Conservation (phyloP, 2,888 invertebrate genomes). For the Germaria angustata region DNA sequence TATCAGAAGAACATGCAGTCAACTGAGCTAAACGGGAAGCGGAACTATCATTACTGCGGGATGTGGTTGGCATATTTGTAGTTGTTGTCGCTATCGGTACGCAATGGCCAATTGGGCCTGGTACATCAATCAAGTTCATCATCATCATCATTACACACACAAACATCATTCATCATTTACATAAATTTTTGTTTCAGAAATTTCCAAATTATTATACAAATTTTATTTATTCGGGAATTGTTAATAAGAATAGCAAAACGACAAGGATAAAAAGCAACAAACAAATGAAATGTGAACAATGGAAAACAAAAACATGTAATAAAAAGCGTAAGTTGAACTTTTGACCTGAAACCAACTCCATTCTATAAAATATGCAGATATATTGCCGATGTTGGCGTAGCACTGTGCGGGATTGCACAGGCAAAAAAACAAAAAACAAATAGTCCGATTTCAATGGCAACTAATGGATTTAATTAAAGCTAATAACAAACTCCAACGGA, state of each 20-base stretch:
- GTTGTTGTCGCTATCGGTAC: conserved; percentile 73
- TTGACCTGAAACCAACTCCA: no score
- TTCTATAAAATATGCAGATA: no score
- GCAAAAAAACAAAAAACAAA: no score
- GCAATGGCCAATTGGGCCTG: conserved; percentile 80
- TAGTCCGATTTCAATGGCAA: no score
- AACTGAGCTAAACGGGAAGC: conserved; percentile 76
- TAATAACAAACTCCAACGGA: no score
- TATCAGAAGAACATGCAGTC: conserved; percentile 80
- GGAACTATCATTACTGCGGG: conserved; percentile 63
- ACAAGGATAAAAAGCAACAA: conserved; percentile 26
- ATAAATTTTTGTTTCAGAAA: conserved; percentile 12
- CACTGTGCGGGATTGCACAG: no score
- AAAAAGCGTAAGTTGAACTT: no score
- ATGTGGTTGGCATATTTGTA: conserved; percentile 68
- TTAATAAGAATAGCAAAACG: conserved; percentile 14
- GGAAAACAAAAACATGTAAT: no score
- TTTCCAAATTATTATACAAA: conserved; percentile 47
- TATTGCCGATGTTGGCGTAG: no score
- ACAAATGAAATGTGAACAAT: background rate
- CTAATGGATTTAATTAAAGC: no score
- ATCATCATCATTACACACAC: conserved; percentile 46
- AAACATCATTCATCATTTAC: background rate
- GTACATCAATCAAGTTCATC: conserved; percentile 57
- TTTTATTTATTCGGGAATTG: conserved; percentile 12